A percentile compares a stretch with the other conserved stretches of the same genome.
phyloP scores from a whole-genome alignment of 1,140 invertebrate species.

The Melitaea cinxia region DNA sequence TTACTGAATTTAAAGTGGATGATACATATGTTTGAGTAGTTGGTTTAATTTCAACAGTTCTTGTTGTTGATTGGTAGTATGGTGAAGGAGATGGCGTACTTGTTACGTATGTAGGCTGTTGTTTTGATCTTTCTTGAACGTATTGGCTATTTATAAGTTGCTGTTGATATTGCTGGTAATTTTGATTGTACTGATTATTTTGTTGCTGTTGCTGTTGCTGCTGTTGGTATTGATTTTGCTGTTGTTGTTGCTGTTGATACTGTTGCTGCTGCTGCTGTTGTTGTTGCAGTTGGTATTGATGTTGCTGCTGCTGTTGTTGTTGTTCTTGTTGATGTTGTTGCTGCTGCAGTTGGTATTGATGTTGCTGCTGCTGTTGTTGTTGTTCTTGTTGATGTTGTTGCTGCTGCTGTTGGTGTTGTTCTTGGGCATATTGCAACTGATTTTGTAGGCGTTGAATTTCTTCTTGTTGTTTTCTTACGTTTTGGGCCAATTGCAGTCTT shows the following conservation, averaged over 20 bases:
- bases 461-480: slow-evolving; percentile 75
- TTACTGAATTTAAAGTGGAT: slow-evolving; percentile 68
- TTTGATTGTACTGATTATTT: slow-evolving; percentile 53
- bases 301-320: slow-evolving; percentile 48
- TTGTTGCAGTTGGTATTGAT: slow-evolving; percentile 49
- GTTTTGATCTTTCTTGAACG: slow-evolving; percentile 65
- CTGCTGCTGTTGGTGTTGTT: slow-evolving; percentile 53
- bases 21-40: slow-evolving; percentile 72
- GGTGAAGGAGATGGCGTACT: slow-evolving; percentile 57
- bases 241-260: slow-evolving; percentile 11
- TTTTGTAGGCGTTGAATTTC: slow-evolving; percentile 72
- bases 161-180: slow-evolving; percentile 56
- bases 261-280: slow-evolving; percentile 19
- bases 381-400: slow-evolving; percentile 49
- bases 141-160: slow-evolving; percentile 61
- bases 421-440: slow-evolving; percentile 63
- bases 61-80: slow-evolving; percentile 67
- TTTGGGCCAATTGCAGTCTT: slow-evolving; percentile 74
- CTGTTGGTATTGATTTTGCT: slow-evolving; percentile 10
- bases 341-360: slow-evolving; percentile 9
- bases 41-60: slow-evolving; percentile 71
- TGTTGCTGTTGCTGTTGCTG: slow-evolving; percentile 29
- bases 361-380: slow-evolving; percentile 18
- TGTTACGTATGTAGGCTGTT: slow-evolving; percentile 53
- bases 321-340: slow-evolving; percentile 13